Evolutionary conservation across 2,888 invertebrate genomes (phyloP), one percentile per base, ranked within the genome.

Genomic region (Lathronympha strigana): DNA sequence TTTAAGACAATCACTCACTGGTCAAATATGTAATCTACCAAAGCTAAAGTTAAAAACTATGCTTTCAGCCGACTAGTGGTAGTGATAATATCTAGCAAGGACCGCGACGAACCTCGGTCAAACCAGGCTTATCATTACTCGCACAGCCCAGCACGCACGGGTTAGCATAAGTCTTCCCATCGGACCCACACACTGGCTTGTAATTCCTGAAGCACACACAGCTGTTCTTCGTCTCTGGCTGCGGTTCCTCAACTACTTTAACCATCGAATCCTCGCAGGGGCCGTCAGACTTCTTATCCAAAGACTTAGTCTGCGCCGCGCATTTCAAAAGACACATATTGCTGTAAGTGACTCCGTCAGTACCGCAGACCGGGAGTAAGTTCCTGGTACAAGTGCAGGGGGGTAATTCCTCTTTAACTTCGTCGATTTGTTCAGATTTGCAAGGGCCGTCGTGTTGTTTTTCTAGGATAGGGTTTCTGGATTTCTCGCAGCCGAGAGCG

Each of bases 141-240:
- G 40, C 66, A 54, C 73, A 75, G 0, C 71, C 43, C 4, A 79
- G 50, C 47, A 72, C 58, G 21, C 77, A 79, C 0, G 94, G 13
- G 82, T 93, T 95, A 67, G 89, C 86, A 83, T 96, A 96, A 0
- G 95, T 95, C 67, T 92, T 88, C 6, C 94, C 94, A 80, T 96
- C 95, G 45, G 94, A 93, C 17, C 95, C 95, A 81, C 96, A 96
- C 9, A 95, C 94, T 23, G 93, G 92, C n/a, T 88, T 60, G n/a
- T 68, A 70, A 0, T 71, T 66, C 60, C 71, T 66, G 4, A 69
- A 60, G 55, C 72, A 72, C 2, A 47, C 47, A 28, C 72, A 72
- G 23, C 15, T 38, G 6, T 33, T 43, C 4, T 9, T 47, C n/a
- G 4, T 1, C 43, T 43, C 43, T 43, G 19, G 4, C 19, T 40